Evolutionary conservation across 2,888 invertebrate species (phyloP), one percentile per base, ranked within the genome.

Genomic region (Caenorhabditis auriculariae): DNA sequence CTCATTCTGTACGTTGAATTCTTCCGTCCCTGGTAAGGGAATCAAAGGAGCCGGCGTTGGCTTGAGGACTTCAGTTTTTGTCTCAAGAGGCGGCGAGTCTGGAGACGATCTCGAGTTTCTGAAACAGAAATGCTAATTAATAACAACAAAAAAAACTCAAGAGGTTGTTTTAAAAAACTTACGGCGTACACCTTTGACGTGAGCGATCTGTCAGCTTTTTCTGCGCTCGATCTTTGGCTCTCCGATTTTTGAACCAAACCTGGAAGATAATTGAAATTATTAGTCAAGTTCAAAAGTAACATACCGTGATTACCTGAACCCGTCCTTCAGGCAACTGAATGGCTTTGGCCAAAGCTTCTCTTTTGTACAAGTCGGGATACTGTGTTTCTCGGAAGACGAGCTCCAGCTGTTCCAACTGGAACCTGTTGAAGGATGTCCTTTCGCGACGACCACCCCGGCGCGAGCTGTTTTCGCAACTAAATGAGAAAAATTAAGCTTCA

Each of bases 231-330:
- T 68, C 64, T 43, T 76, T 76, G 26, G 76, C 76, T 27, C 75
- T 60, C 0, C 76, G 69, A 37, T 76, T 76, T 51, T 76, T 76
- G 62, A 76, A 76, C 76, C 76, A 76, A 3, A 76, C 74, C 74
- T 75, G 48, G 24, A 74, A 26, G 48, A 29, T 4, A n/a, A n/a
- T 42, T n/a, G n/a, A 23, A 12, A 29, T 9, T 12, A 43, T 51
- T n/a, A n/a, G n/a, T n/a, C n/a, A n/a, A n/a, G n/a, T n/a, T n/a
- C n/a, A n/a, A n/a, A n/a, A n/a, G n/a, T n/a, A 27, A 4, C 19
- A 51, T 53, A 60, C 60, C 46, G 65, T 61, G 37, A 60, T 61
- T 15, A 70, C 70, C 47, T 71, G 71, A 27, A 68, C 68, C 7
- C 71, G 47, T 15, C 68, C 60, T 42, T 71, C 71, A 5, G 65